These are phyloP conservation scores for Muntiacus muntjak DNA, from an alignment of 2,113 vertebrate species.

Conservation along the genomic window DNA sequence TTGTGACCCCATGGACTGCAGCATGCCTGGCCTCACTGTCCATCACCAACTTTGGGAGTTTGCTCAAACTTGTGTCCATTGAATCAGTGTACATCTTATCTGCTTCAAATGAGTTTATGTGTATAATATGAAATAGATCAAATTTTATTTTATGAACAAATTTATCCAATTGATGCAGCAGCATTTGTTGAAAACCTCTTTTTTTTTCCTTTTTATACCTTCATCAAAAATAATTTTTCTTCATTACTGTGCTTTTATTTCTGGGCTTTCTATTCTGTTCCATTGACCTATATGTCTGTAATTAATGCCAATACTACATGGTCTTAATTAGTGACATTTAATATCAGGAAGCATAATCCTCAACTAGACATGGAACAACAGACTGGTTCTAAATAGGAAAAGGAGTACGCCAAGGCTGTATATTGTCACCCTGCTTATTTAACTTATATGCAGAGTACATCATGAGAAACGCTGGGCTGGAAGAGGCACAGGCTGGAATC, in stretches of 20 bases:
- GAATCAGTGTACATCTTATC: neutral
- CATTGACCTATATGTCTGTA: neutral
- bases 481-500: no score
- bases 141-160: neutral
- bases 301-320: neutral
- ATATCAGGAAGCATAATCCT: neutral
- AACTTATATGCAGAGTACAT: no score
- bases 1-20: fast-evolving
- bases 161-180: neutral
- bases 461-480: no score
- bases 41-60: fast-evolving
- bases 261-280: neutral
- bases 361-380: neutral
- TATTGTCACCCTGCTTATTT: no score
- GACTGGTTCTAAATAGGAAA: no score
- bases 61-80: neutral
- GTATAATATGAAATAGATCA: neutral
- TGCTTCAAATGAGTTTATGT: neutral
- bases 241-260: neutral
- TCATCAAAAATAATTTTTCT: neutral
- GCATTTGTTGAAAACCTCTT: neutral
- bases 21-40: neutral
- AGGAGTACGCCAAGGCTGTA: no score
- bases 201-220: neutral
- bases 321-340: neutral